Base-by-base conservation (phyloP, 2,888 invertebrate genomes). In the Euplexia lucipara region DNA sequence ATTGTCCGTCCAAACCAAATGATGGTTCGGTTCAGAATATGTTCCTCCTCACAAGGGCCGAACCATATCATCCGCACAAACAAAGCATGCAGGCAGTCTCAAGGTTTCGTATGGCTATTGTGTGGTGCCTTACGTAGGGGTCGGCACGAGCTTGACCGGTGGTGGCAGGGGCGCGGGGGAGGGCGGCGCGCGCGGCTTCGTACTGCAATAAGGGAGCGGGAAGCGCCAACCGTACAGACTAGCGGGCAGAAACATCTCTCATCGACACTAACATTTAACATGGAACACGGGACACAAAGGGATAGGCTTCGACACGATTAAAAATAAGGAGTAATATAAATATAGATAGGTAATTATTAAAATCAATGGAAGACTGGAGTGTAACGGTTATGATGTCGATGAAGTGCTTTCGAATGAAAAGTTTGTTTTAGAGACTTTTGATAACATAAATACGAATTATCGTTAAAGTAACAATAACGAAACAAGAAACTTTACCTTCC, bases 141-240 rank as follows among this genome's bases (percentile, higher is more conserved):
- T 96, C 85, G 96, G 96, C 93, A 96, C 96, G 96, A 97, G 95
- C 96, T 97, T 97, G 94, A 97, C 97, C 87, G 97, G 97, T 89
- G 97, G 97, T 90, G 97, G 97, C 96, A 97, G 96, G 92, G 97
- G 97, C 95, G 97, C 96, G 94, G 97, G 97, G 95, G 97, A 97
- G 89, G 97, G 97, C 93, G 97, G 97, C 91, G 96, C 96, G 96
- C 96, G 97, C 97, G 95, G 97, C 97, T 95, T 97, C 96, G 98
- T 98, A 97, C 98, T 98, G 97, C 98, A 98, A 98, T 98, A 98
- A 97, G 98, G 98, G 97, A 98, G 97, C 96, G 98, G 98, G 97
- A 98, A 98, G 97, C 98, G 98, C 98, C 98, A 98, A 97, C 98
- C 98, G 97, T 98, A 98, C 97, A 98, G 97, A 98, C 98, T 98